Base-by-base conservation (phyloP, 2,113 vertebrate genomes). In the Gasterosteus aculeatus region DNA sequence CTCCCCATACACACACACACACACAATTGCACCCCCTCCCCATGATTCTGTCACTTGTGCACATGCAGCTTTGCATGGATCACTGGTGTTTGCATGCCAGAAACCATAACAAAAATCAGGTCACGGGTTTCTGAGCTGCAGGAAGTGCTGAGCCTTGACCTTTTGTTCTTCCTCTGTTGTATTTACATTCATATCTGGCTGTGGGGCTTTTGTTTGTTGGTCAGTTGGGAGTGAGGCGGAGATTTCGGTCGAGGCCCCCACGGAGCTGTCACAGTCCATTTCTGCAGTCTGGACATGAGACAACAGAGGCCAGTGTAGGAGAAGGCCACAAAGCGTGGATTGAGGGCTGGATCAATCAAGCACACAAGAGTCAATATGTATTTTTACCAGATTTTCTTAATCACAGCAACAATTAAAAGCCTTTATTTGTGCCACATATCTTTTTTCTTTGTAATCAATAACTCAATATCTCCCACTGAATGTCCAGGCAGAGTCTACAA, bases 51-150 rank as follows among this genome's bases (percentile, higher is more conserved):
- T 73, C 15, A 66, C 29, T 33, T 1, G 1, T 64, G 57, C 33
- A 66, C 60, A 60, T 12, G 29, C 16, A 33, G 46, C 61, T 77
- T 31, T 80, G 65, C 78, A 87, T 72, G 87, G 81, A 87, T 91
- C 89, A 79, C 88, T 90, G 85, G 26, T 85, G 86, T 83, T 85
- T 73, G 19, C 77, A 77, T 69, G 73, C 61, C 14, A 39, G 59
- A 49, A 82, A 70, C 59, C 47, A 51, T 33, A 61, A 54, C 79
- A 88, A 79, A 65, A 90, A 91, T 69, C 84, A 82, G 89, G 88
- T 93, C 89, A 89, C 61, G 61, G 64, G 72, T 61, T 86, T 88
- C 72, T 62, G 69, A 87, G 87, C 83, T 80, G 68, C 68, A 81
- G 83, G 82, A 86, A 80, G 67, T 59, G 41, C 70, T 75, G 75